phyloP scores from a whole-genome alignment of 1,140 invertebrate genomes.

The Semibalanus balanoides region DNA sequence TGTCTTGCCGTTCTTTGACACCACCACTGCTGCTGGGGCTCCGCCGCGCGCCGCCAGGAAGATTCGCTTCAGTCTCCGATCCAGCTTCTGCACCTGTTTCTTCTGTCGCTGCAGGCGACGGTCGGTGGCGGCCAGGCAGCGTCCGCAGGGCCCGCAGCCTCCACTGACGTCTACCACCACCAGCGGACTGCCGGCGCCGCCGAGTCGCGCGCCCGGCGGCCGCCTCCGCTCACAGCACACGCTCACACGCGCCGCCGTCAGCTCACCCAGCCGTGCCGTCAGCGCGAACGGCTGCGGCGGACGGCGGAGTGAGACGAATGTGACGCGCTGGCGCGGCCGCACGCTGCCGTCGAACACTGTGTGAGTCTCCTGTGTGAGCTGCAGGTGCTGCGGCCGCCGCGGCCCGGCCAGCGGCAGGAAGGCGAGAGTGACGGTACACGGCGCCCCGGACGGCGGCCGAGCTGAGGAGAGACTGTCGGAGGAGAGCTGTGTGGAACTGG shows the following conservation, averaged over 20 bases:
- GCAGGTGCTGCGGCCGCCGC: background rate
- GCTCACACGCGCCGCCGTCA: background rate
- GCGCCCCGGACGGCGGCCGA: conserved; percentile 5
- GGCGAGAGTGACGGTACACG: background rate
- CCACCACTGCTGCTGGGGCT: too few relatives aligned
- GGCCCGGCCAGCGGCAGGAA: background rate
- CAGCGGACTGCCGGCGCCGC: background rate
- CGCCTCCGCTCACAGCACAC: background rate
- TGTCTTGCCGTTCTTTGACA: too few relatives aligned
- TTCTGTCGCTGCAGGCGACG: background rate
- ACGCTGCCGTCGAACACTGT: background rate
- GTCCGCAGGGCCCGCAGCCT: background rate
- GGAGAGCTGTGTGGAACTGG: too few relatives aligned
- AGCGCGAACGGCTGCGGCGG: background rate
- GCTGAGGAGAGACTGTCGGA: too few relatives aligned
- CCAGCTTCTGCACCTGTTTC: background rate
- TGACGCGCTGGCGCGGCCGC: background rate
- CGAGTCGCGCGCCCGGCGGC: background rate
- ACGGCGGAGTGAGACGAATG: background rate
- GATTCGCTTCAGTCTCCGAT: too few relatives aligned
- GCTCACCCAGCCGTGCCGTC: background rate
- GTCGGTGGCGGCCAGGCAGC: background rate
- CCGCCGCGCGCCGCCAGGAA: too few relatives aligned
- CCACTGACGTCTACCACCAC: background rate
- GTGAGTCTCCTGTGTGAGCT: background rate